Base-by-base conservation (phyloP, 1,140 invertebrate species). In the Lithobius niger region DNA sequence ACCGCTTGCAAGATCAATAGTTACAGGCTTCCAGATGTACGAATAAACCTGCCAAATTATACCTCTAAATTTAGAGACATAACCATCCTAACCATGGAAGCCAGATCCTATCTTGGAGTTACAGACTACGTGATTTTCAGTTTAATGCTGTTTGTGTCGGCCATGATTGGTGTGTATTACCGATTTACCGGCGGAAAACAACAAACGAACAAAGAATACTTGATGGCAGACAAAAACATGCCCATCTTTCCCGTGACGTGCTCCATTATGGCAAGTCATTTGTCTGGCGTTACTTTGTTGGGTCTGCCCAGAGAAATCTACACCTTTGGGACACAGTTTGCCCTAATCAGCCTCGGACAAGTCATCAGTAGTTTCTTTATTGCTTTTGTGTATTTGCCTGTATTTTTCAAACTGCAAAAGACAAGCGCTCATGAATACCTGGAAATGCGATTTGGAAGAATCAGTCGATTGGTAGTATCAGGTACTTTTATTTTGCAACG, bases 251-350 rank as follows among this genome's bases (percentile, higher is more conserved):
- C 88, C 0, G 87, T 93, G 0, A 83, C 83, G 1, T 83, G 92
- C 55, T 89, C 86, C 16, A 69, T 94, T 0, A 89, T 92, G 82
- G 87, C 91, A 6, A 92, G 87, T 40, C 95, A 96, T 65, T 93
- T 96, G 86, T 95, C 90, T 0, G 88, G 91, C 13, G 82, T 95
- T 19, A 91, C 90, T 0, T 70, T 96, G n/a, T 71, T 96, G 21
- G 92, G 91, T 10, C 82, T 91, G 0, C 85, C 86, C 0, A 79
- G 83, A 49, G 89, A 93, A 69, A 90, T 83, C 69, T 91, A 91
- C 65, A 80, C 84, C 52, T 69, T 77, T 68, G 88, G 88, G 25
- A 84, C 85, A 50, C 82, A 86, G 64, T 92, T 91, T 71, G 76
- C 87, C 3, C 69, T 85, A 15, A 90, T 91, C 25, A 91, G 91